Evolutionary conservation across 2,888 invertebrate genomes (phyloP), one percentile per base, ranked within the genome.

Genomic region (Aleiodes leptofemur): DNA sequence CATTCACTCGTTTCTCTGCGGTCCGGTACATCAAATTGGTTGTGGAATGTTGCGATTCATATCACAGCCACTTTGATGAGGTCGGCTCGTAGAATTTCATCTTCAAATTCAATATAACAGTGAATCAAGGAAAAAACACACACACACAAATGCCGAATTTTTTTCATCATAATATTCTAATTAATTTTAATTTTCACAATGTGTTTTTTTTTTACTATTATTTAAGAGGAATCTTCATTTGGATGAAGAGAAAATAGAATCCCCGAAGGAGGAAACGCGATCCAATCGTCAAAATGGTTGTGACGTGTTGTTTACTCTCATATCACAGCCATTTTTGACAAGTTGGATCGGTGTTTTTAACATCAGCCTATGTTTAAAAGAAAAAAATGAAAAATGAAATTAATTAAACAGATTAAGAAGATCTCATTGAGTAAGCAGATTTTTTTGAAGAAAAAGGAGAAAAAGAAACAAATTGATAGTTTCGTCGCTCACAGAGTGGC

Each of bases 21-120:
- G 92, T 92, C 93, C 92, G 91, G 91, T 91, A 93, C 93, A 93
- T 95, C 96, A 95, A 96, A 95, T 94, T 94, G 95, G 95, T 92
- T 93, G 96, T 96, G 96, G 95, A 94, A 94, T 94, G 90, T 90
- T 90, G 88, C 82, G 82, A 88, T 87, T 93, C 96, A 95, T 96
- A 97, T 97, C 97, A 97, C 97, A 97, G 97, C 97, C 96, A 96
- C 96, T 97, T 97, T 97, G 96, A 96, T 95, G 95, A 95, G 94
- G 94, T 95, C 92, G 93, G 93, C 92, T 91, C 91, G 90, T 84
- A 86, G 83, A 89, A 87, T 82, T 82, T 79, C 79, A 83, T 87
- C 89, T 81, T 83, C 88, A 74, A 70, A 74, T 69, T 7, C 53
- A 38, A 43, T 16, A 1, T 43, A 29, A 23, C 57, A 57, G 64